These are phyloP conservation scores for Paratilapia polleni DNA, from an alignment of 2,113 vertebrate species.

Conservation along the genomic window DNA sequence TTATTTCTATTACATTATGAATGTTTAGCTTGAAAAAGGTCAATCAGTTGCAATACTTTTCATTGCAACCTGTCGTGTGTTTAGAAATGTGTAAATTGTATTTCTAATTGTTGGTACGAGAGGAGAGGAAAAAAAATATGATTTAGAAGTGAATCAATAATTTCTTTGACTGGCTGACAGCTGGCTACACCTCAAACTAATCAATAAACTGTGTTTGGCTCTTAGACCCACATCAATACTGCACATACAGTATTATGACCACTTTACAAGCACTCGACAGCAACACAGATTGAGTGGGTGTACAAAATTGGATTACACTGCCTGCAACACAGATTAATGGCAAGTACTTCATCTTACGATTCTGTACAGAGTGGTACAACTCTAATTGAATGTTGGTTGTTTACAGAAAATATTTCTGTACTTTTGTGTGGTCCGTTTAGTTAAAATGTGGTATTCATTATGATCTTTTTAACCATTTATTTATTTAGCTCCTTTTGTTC, in stretches of 20 bases:
- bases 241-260: constrained; percentile 50
- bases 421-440: background rate
- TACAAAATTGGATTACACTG: constrained; percentile 33
- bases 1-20: no score
- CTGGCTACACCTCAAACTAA: constrained; percentile 66
- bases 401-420: background rate
- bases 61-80: background rate
- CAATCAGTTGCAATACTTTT: background rate
- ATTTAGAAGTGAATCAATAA: constrained; percentile 63
- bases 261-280: constrained; percentile 1
- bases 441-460: background rate
- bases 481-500: background rate
- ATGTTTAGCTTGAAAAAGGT: background rate
- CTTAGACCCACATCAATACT: constrained; percentile 57
- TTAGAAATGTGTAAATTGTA: background rate
- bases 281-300: constrained; percentile 23
- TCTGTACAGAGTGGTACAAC: background rate
- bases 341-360: background rate
- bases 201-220: constrained; percentile 68
- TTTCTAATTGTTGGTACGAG: background rate
- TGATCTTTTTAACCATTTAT: background rate
- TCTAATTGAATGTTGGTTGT: background rate
- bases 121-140: constrained; percentile 24
- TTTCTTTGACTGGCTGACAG: constrained; percentile 57
- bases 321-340: constrained; percentile 21